Evolutionary conservation across 2,888 invertebrate species (phyloP), one percentile per base, ranked within the genome.

Genomic region (Eupsilia transversa): DNA sequence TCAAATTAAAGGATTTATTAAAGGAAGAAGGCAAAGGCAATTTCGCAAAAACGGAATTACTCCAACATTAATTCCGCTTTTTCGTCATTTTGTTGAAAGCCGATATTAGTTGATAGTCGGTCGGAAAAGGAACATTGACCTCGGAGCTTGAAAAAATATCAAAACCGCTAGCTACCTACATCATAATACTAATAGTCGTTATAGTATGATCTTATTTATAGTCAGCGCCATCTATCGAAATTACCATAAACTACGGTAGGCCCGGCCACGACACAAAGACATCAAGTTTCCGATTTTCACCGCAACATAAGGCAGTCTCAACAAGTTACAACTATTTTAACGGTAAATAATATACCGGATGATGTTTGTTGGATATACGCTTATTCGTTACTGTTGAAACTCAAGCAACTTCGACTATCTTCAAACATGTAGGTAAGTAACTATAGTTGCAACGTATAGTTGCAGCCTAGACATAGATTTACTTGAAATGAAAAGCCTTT

Each of bases 181-280:
- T 10, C 27, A n/a, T 17, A 54, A 10, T 27, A 2, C 1, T 41
- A n/a, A 33, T 30, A 49, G 1, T 12, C 17, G 23, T n/a, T 30
- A 14, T 12, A n/a, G 2, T 41, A 35, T 5, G 23, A 46, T 46
- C 12, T 5, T 52, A 1, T 2, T 7, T 60, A 1, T 20, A 35
- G 0, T 38, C 27, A 61, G 46, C 67, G 77, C 82, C 78, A 78
- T 76, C 78, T 78, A 41, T 49, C 41, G 14, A 0, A 66, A 41
- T 27, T 4, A n/a, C 4, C 12, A 14, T 20, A 41, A 41, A 72
- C 79, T 52, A 78, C 20, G 9, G 10, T 0, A 14, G 10, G 0
- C 14, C 27, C 14, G 7, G 14, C 5, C 9, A 56, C 27, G 27
- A 49, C 7, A 35, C 3, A 12, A 7, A 17, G 14, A 17, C 41